These are phyloP conservation scores for Porites evermanni DNA, from an alignment of 92 coral and sea anemone species.

Conservation along the genomic window DNA sequence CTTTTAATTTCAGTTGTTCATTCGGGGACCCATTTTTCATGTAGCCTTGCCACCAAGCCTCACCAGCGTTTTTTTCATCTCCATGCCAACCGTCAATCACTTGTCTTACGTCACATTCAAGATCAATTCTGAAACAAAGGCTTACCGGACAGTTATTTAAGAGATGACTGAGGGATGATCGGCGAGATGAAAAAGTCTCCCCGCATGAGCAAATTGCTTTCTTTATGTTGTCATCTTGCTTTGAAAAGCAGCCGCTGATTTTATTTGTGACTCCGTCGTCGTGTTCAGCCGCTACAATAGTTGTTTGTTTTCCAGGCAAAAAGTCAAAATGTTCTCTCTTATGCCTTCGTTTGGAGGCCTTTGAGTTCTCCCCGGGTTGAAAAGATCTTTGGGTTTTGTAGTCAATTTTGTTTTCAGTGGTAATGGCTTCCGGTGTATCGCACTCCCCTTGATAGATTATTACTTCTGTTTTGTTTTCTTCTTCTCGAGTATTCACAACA, in stretches of 20 bases:
- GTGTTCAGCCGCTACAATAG: neutral
- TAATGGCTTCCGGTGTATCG: neutral
- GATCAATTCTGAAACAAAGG: slow-evolving; percentile 36
- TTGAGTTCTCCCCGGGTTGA: neutral
- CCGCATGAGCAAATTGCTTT: slow-evolving; percentile 33
- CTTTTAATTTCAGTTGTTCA: neutral
- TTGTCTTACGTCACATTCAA: slow-evolving; percentile 18
- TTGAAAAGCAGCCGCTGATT: slow-evolving; percentile 3
- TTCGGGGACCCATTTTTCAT: slow-evolving; percentile 31
- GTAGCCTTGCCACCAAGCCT: slow-evolving; percentile 42
- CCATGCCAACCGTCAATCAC: slow-evolving; percentile 39
- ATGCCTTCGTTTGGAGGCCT: neutral
- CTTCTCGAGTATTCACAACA: neutral
- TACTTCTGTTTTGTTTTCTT: neutral
- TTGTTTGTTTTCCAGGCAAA: neutral
- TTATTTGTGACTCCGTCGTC: neutral
- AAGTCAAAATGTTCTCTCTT: neutral
- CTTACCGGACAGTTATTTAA: slow-evolving; percentile 25
- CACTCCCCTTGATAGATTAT: neutral
- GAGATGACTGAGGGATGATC: slow-evolving; percentile 12
- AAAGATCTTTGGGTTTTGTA: neutral
- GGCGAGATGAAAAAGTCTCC: slow-evolving; percentile 6
- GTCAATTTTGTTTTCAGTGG: slow-evolving; percentile 7
- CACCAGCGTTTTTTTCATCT: slow-evolving; percentile 1
- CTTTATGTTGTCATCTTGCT: neutral